Evolutionary conservation across 2,888 invertebrate species (phyloP).

Genomic region (Microctonus hyperodae): DNA sequence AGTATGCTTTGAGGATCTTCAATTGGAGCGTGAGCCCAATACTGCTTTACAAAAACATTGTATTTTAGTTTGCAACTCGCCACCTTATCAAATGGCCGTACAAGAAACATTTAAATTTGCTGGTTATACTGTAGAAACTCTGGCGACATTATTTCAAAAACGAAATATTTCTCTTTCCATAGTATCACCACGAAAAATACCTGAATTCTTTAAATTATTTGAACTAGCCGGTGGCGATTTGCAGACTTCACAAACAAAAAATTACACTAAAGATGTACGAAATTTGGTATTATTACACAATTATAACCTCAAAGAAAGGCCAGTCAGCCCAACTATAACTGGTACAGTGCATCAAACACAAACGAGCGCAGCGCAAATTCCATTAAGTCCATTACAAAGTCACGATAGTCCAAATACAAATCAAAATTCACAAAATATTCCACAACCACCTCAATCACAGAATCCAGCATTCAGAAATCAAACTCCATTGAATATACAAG

Average conservation of each 20-base stretch:
- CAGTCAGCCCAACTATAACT: slow-evolving; percentile 71
- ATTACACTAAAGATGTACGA: slow-evolving; percentile 88
- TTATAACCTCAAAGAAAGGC: slow-evolving; percentile 70
- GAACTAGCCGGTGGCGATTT: slow-evolving; percentile 91
- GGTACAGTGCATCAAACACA: slow-evolving; percentile 60
- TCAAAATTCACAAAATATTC: slow-evolving; percentile 55
- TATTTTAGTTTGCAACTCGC: slow-evolving; percentile 87
- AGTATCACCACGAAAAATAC: slow-evolving; percentile 87
- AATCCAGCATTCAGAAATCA: slow-evolving; percentile 62
- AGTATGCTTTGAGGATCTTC: slow-evolving; percentile 88
- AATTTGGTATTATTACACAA: slow-evolving; percentile 73
- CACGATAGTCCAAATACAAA: slow-evolving; percentile 67
- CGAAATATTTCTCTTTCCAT: slow-evolving; percentile 86
- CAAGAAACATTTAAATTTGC: slow-evolving; percentile 75
- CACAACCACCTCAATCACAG: slow-evolving; percentile 57
- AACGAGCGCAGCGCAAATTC: slow-evolving; percentile 60
- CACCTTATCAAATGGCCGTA: slow-evolving; percentile 88
- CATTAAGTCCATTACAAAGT: slow-evolving; percentile 66
- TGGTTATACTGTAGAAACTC: slow-evolving; percentile 84
- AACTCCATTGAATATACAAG: slow-evolving; percentile 52
- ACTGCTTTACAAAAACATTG: slow-evolving; percentile 75
- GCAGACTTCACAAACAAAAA: slow-evolving; percentile 79
- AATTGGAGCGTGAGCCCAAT: slow-evolving; percentile 65
- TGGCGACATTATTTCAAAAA: slow-evolving; percentile 81
- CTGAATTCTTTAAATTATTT: slow-evolving; percentile 84